A percentile compares a stretch with the other conserved stretches of the same genome.
phyloP scores from a whole-genome alignment of 2,797 vertebrate genomes.

The Pelodytes ibericus region DNA sequence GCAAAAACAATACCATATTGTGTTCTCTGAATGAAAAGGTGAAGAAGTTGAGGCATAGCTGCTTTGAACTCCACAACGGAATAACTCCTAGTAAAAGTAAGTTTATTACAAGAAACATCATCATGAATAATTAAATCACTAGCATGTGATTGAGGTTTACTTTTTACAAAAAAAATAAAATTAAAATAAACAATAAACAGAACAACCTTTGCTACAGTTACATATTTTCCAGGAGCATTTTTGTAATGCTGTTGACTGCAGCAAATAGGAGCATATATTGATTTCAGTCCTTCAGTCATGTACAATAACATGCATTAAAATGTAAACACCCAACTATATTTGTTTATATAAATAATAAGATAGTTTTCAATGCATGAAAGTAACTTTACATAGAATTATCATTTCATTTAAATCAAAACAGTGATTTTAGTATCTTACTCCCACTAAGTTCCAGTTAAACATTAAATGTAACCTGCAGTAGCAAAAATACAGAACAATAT shows the following conservation, averaged over 20 bases:
- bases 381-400: too few species aligned
- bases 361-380: too few species aligned
- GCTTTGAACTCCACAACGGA: constrained; percentile 34
- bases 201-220: not conserved
- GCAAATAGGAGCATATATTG: not conserved
- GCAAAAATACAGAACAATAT: too few species aligned
- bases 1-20: constrained; percentile 29
- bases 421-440: too few species aligned
- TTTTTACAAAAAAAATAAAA: not conserved
- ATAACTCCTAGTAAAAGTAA: constrained; percentile 26
- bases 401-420: too few species aligned
- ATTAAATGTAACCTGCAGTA: too few species aligned
- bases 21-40: constrained; percentile 23
- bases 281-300: too few species aligned
- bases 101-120: constrained; percentile 9
- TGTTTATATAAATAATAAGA: too few species aligned
- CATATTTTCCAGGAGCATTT: not conserved
- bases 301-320: too few species aligned
- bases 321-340: too few species aligned
- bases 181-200: not conserved
- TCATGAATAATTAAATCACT: not conserved
- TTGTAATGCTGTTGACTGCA: not conserved
- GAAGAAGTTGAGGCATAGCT: constrained; percentile 22
- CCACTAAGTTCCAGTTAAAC: too few species aligned
- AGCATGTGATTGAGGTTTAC: not conserved